Evolutionary conservation across 2,113 vertebrate species (phyloP).

Genomic region (Hemibagrus wyckioides): DNA sequence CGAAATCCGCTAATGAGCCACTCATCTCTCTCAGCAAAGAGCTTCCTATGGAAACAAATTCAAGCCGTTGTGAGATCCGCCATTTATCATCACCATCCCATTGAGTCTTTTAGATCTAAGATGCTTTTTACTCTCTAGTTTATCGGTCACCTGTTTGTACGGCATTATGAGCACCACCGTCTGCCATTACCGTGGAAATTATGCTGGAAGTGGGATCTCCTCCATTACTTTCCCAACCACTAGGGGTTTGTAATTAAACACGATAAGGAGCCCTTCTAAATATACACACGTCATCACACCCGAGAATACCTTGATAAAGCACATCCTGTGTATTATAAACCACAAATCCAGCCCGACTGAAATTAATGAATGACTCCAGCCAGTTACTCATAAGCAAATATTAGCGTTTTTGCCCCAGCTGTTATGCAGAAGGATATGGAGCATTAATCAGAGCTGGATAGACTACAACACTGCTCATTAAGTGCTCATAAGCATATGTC

Average conservation of each 20-base stretch:
- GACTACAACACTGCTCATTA: background rate
- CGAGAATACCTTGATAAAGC: background rate
- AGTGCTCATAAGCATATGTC: background rate
- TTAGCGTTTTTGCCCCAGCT: background rate
- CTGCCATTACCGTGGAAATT: background rate
- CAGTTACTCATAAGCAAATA: background rate
- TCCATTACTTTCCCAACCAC: background rate
- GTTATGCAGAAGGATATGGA: background rate
- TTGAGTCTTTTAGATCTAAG: background rate
- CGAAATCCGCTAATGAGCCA: background rate
- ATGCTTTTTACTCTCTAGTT: background rate
- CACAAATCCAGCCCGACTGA: background rate
- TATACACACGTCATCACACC: background rate
- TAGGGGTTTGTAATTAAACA: background rate
- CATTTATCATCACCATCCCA: background rate
- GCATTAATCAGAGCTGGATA: conserved; percentile 20
- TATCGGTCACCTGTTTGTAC: background rate
- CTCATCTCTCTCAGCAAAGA: background rate
- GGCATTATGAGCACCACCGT: background rate
- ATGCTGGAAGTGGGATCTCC: background rate
- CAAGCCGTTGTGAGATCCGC: background rate
- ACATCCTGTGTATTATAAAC: background rate
- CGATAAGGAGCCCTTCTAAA: background rate
- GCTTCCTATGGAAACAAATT: background rate
- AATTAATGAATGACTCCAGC: background rate